phyloP scores from a whole-genome alignment of 2,113 vertebrate species.

The Perca fluviatilis region DNA sequence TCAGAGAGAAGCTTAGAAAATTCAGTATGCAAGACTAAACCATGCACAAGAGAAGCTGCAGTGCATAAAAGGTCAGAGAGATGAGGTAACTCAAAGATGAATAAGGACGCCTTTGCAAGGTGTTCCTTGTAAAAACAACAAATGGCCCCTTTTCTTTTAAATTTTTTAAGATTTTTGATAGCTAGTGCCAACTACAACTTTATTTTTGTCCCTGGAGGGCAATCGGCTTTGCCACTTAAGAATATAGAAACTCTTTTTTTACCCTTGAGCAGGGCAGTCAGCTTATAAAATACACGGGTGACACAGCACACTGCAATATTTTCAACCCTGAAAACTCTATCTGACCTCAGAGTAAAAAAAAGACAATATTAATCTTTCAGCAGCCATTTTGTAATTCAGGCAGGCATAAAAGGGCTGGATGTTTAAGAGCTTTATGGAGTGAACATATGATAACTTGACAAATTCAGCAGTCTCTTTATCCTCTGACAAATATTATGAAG shows the following conservation, averaged over 20 bases:
- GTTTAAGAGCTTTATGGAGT: conserved; percentile 14
- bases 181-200: background rate
- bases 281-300: conserved; percentile 37
- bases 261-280: conserved; percentile 53
- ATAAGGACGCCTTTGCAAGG: conserved; percentile 28
- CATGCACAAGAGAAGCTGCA: conserved; percentile 18
- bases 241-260: background rate
- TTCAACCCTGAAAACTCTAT: conserved; percentile 37
- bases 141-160: background rate
- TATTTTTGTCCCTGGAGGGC: too few relatives aligned
- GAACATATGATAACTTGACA: conserved; percentile 22
- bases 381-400: conserved; percentile 19
- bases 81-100: conserved; percentile 35
- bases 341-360: conserved; percentile 29
- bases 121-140: conserved; percentile 23
- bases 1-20: conserved; percentile 42
- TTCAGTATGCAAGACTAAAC: conserved; percentile 27
- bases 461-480: conserved; percentile 7
- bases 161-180: conserved; percentile 7
- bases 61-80: conserved; percentile 18
- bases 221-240: background rate
- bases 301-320: conserved; percentile 21
- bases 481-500: conserved; percentile 5
- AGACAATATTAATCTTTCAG: conserved; percentile 22
- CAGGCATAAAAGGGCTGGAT: conserved; percentile 9